Conservation (phyloP, 2,113 vertebrate genomes). For the Mesitornis unicolor region DNA sequence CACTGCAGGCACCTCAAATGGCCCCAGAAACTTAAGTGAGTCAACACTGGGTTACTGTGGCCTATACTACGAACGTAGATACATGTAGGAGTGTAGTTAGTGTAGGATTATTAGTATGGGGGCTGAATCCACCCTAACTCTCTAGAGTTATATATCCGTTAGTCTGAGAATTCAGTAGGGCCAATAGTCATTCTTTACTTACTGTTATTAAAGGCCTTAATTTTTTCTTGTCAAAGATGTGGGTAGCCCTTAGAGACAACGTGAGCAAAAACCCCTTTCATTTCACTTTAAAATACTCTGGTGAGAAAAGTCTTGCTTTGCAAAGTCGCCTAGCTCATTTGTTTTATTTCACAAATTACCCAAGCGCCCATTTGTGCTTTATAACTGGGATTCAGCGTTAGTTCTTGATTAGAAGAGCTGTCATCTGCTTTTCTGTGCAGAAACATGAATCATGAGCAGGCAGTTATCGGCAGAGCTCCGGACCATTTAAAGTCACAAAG, state of each 20-base stretch:
- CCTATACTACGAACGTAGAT: neutral
- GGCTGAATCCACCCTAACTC: neutral
- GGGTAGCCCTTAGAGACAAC: neutral
- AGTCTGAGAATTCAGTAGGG: neutral
- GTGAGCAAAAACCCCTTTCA: neutral
- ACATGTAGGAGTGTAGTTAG: too few species aligned
- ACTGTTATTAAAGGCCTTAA: neutral
- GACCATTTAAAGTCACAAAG: neutral
- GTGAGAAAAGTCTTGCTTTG: slow-evolving; percentile 31
- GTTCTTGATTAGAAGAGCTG: slow-evolving; percentile 53
- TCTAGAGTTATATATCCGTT: neutral
- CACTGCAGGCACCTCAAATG: neutral
- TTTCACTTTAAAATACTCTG: slow-evolving; percentile 58
- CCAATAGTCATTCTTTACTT: neutral
- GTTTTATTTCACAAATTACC: slow-evolving; percentile 41
- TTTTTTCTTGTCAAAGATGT: neutral
- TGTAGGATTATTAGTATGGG: neutral
- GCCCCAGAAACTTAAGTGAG: neutral
- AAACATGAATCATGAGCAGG: slow-evolving; percentile 4
- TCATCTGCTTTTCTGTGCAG: slow-evolving; percentile 19
- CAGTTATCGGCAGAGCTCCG: neutral
- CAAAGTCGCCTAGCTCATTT: slow-evolving; percentile 59
- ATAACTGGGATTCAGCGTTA: neutral
- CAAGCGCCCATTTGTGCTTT: neutral
- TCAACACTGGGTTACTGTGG: neutral